These are phyloP conservation scores for Sphaeridia pumilis DNA, from an alignment of 2,888 invertebrate genomes.

Conservation along the genomic window DNA sequence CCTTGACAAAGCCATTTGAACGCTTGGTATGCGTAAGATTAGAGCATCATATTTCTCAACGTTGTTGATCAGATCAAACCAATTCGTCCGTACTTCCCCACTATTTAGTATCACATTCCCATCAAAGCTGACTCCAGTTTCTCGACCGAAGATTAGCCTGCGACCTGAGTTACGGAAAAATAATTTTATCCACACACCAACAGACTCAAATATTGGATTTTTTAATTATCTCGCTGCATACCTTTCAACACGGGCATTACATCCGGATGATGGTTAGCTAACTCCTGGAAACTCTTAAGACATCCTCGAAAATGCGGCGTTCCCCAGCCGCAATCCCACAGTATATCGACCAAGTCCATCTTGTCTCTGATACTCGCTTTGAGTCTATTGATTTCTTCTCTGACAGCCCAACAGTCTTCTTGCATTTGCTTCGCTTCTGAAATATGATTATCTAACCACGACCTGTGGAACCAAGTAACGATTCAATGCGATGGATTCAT, in stretches of 20 bases:
- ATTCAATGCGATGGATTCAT: too few species aligned
- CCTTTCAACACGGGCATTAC: conserved; percentile 52
- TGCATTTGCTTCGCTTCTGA: conserved; percentile 54
- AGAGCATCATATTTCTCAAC: conserved; percentile 55
- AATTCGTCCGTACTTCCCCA: conserved; percentile 84
- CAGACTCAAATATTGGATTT: too few species aligned
- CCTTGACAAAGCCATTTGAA: conserved; percentile 71
- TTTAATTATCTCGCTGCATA: conserved; percentile 11
- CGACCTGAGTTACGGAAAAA: too few species aligned
- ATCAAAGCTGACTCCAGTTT: conserved; percentile 81
- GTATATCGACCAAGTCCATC: conserved; percentile 50
- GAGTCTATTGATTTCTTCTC: conserved; percentile 61
- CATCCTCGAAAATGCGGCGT: conserved; percentile 82
- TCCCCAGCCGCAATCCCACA: conserved; percentile 80
- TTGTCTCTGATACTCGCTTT: conserved; percentile 48
- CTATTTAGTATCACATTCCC: conserved; percentile 82
- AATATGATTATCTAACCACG: conserved; percentile 63
- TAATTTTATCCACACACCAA: too few species aligned
- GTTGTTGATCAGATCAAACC: conserved; percentile 83
- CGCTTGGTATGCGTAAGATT: conserved; percentile 61
- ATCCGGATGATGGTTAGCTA: conserved; percentile 61
- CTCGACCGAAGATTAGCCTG: conserved; percentile 71
- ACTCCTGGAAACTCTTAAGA: conserved; percentile 64
- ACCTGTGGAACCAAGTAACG: too few species aligned
- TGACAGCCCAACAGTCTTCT: conserved; percentile 52